Base-by-base conservation (phyloP, 2,113 vertebrate genomes). In the Prinia subflava region DNA sequence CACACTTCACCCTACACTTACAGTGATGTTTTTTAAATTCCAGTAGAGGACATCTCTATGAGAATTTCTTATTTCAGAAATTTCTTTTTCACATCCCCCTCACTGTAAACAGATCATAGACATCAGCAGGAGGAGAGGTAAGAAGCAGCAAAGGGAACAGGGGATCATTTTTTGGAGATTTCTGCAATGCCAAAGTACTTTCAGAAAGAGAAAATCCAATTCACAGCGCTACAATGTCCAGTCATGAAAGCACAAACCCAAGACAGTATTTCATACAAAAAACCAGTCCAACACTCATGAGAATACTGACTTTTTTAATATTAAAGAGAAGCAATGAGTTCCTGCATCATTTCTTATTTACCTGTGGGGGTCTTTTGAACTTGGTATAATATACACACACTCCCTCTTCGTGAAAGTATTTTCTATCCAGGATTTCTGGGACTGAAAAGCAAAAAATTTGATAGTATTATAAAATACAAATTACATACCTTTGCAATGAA, bases 351-450 rank as follows among this genome's bases (percentile, higher is more conserved):
- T 84, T 84, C 47, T 82, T 7, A 41, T 95, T 96, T 99, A 99
- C 99, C 99, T 99, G 99, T 99, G 99, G 94, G 99, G 99, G 96
- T 99, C 99, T 97, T 99, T 99, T 97, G 99, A 99, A 98, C 98
- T 99, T 96, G 99, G 99, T 98, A 99, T 99, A 97, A 99, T 99
- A 96, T 99, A 99, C 67, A 99, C 98, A 98, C 99, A 99, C 99
- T 99, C 99, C 98, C 99, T 99, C 98, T 99, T 99, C 95, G 98
- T 99, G 98, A 99, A 99, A 98, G 99, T 99, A 97, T 98, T 99
- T 99, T 99, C 99, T 99, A 99, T 99, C 99, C 99, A 99, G 98
- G 99, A 98, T 99, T 99, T 99, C 99, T 99, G 99, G 98, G 99
- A 99, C 99, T 99, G 98, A 65, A 98, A 97, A 96, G 95, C 6